Conservation (phyloP, 2,113 vertebrate species). For the Cebidichthys violaceus region DNA sequence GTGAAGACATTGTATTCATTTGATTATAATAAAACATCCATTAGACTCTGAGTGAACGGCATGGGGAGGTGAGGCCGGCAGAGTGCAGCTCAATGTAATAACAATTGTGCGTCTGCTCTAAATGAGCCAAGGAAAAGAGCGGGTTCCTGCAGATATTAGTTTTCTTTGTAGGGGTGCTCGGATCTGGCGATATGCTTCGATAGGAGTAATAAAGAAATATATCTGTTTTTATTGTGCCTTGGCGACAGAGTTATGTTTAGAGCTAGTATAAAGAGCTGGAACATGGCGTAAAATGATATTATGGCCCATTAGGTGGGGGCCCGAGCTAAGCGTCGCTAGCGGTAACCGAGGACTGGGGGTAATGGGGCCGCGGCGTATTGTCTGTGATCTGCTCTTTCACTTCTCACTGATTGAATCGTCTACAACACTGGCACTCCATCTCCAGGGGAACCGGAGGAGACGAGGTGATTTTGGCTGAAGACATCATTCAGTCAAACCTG, state of each 20-base stretch:
- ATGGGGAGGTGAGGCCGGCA: constrained; percentile 62
- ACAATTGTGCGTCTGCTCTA: constrained; percentile 71
- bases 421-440: constrained; percentile 76
- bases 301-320: constrained; percentile 83
- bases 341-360: constrained; percentile 77
- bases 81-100: constrained; percentile 79
- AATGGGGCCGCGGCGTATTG: constrained; percentile 81
- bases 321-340: constrained; percentile 73
- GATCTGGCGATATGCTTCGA: constrained; percentile 77
- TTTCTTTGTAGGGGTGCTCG: constrained; percentile 73
- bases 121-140: constrained; percentile 68
- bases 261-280: constrained; percentile 80
- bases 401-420: constrained; percentile 82
- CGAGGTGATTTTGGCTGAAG: constrained; percentile 78
- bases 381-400: constrained; percentile 81
- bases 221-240: constrained; percentile 84
- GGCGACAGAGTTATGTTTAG: constrained; percentile 82
- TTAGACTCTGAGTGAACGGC: constrained; percentile 74
- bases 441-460: constrained; percentile 73
- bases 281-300: constrained; percentile 84
- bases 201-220: constrained; percentile 84
- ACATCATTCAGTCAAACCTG: constrained; percentile 77
- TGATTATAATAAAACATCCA: constrained; percentile 86
- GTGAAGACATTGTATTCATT: constrained; percentile 82
- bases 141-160: constrained; percentile 78